These are phyloP conservation scores for Eulemur mongoz DNA, from an alignment of 2,797 vertebrate species.

Conservation along the genomic window DNA sequence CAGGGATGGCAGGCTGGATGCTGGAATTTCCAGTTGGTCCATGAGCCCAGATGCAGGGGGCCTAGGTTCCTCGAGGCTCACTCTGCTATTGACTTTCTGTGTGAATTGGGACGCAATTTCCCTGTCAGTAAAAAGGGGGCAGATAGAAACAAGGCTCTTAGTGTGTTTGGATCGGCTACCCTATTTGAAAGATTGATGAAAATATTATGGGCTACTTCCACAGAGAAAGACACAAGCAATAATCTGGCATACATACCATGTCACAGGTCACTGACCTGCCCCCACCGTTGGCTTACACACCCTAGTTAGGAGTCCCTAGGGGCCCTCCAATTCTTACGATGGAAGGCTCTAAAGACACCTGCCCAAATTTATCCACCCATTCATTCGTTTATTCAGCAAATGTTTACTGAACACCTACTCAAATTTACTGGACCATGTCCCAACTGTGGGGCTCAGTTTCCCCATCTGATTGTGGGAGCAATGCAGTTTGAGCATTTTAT, in stretches of 20 bases:
- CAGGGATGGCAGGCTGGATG: not conserved
- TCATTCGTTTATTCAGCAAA: not conserved
- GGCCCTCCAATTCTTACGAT: not conserved
- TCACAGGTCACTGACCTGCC: not conserved
- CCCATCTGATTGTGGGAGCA: not conserved
- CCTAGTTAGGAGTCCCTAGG: not conserved
- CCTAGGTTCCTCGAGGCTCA: not conserved
- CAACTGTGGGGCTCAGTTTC: not conserved
- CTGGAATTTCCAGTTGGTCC: not conserved
- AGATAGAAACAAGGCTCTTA: not conserved
- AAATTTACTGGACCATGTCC: not conserved
- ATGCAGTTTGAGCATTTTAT: not conserved
- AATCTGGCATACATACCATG: rapidly evolving
- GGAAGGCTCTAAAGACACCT: not conserved
- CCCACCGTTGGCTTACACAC: not conserved
- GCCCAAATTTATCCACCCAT: not conserved
- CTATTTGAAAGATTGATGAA: not conserved
- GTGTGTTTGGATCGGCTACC: not conserved
- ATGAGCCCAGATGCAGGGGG: not conserved
- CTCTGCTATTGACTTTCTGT: not conserved
- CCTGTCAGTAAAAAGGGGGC: not conserved
- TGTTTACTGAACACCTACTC: not conserved
- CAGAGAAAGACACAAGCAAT: not conserved
- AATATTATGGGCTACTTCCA: not conserved
- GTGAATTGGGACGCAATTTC: not conserved